A percentile compares a stretch with the other conserved stretches of the same genome.
These are phyloP conservation scores for Oryctolagus cuniculus DNA, from an alignment of 2,113 vertebrate genomes.

Conservation along the genomic window mOryCun1.1 NC_091435.1:19891501-19892000, in stretches of 20 bases:
- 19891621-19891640: too few relatives aligned
- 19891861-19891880: neutral
- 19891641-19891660: too few relatives aligned
- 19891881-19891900: neutral
- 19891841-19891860: constrained; percentile 1
- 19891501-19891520: too few relatives aligned
- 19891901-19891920: neutral
- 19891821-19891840: neutral
- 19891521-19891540: too few relatives aligned
- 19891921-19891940: neutral
- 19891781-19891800: neutral
- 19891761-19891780: neutral
- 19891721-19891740: too few relatives aligned
- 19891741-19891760: neutral
- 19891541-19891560: too few relatives aligned
- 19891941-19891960: neutral
- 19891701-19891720: too few relatives aligned
- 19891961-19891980: constrained; percentile 25
- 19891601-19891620: too few relatives aligned
- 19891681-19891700: too few relatives aligned
- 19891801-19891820: neutral
- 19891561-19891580: too few relatives aligned
- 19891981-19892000: constrained; percentile 17
- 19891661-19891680: too few relatives aligned
- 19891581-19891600: too few relatives aligned